Conservation (phyloP, 2,113 vertebrate genomes). For the Telmatochromis brachygnathus region DNA sequence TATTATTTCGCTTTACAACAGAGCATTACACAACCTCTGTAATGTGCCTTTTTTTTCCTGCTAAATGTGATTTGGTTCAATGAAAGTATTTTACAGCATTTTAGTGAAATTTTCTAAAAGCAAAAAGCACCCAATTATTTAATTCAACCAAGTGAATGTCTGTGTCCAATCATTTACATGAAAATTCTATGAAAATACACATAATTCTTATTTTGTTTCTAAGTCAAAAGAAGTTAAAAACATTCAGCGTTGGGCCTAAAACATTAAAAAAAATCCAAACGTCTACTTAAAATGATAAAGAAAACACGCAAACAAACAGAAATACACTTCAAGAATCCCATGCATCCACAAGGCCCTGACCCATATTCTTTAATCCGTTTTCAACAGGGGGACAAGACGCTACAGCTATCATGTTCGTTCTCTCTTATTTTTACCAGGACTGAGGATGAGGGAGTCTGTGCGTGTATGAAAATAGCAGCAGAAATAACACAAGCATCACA, state of each 20-base stretch:
- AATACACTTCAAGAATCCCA: neutral
- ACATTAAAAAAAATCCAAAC: neutral
- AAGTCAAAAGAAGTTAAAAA: neutral
- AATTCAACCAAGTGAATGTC: neutral
- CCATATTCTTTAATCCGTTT: conserved; percentile 44
- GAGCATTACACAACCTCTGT: conserved; percentile 18
- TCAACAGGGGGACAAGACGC: conserved; percentile 7
- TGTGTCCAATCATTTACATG: neutral
- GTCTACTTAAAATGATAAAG: neutral
- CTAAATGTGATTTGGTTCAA: neutral
- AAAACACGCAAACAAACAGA: neutral
- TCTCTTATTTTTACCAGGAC: conserved; percentile 9
- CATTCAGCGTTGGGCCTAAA: neutral
- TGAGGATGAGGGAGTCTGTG: neutral
- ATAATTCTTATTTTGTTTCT: neutral
- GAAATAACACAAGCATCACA: conserved; percentile 41
- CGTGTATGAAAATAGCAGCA: conserved; percentile 20
- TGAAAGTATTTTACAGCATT: neutral
- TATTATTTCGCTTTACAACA: neutral
- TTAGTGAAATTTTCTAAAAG: neutral
- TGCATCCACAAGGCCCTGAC: conserved; percentile 27
- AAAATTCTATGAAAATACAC: neutral
- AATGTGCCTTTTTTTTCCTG: neutral
- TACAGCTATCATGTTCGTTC: conserved; percentile 14
- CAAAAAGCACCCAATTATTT: neutral